Evolutionary conservation across 2,113 vertebrate genomes (phyloP).

Genomic region (Redunca redunca): DNA sequence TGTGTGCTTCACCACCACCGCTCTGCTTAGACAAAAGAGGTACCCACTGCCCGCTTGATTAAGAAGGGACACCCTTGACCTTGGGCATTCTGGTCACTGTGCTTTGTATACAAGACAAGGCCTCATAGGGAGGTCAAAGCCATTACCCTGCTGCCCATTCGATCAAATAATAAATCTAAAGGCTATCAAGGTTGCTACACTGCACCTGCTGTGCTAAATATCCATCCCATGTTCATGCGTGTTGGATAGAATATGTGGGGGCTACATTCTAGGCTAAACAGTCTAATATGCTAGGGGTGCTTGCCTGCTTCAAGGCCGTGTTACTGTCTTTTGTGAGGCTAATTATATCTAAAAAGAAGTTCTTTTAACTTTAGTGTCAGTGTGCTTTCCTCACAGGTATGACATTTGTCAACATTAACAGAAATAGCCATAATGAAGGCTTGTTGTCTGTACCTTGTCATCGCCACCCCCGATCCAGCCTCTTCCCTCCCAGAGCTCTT

Average conservation of each 20-base stretch:
- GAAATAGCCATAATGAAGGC: background rate
- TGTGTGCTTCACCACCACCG: background rate
- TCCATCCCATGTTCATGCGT: background rate
- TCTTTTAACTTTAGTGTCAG: background rate
- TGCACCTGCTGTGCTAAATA: background rate
- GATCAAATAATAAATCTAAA: slow-evolving; percentile 38
- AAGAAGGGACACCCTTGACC: background rate
- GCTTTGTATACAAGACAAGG: slow-evolving; percentile 8
- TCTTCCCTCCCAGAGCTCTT: background rate
- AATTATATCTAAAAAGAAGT: background rate
- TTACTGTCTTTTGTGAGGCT: background rate
- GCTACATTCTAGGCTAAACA: background rate
- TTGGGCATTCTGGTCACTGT: slow-evolving; percentile 7
- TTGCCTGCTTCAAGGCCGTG: background rate
- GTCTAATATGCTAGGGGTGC: background rate
- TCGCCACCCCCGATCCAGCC: accelerated
- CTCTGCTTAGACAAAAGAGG: background rate
- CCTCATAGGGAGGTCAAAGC: slow-evolving; percentile 36
- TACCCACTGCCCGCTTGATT: background rate
- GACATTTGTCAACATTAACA: background rate
- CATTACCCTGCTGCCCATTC: background rate
- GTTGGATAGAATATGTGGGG: background rate
- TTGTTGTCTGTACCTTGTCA: background rate
- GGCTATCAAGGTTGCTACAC: background rate
- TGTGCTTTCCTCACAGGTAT: background rate